A percentile compares a stretch with the other conserved stretches of the same genome.
phyloP scores from a whole-genome alignment of 2,797 vertebrate species.

The Brachyrhaphis roseni region DNA sequence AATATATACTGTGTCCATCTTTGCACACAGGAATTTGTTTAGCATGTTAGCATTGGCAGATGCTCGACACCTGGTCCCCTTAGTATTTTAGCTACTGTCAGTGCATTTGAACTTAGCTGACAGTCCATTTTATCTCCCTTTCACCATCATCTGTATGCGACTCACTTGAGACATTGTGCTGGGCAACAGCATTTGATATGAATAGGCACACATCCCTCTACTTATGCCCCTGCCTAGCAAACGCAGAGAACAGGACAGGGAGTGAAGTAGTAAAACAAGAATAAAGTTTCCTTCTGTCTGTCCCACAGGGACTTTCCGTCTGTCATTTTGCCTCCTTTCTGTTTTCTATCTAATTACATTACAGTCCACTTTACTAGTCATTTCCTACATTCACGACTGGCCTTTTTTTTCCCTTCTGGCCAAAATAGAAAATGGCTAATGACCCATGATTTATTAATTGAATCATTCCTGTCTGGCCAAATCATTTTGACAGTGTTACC shows the following conservation, averaged over 20 bases:
- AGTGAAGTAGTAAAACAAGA: conserved; percentile 24
- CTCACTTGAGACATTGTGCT: conserved; percentile 44
- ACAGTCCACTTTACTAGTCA: conserved; percentile 65
- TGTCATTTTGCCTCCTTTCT: conserved; percentile 26
- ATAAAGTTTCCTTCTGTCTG: conserved; percentile 24
- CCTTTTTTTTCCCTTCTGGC: conserved; percentile 41
- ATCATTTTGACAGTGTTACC: conserved; percentile 77
- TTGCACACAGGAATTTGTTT: neutral
- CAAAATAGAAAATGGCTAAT: conserved; percentile 70
- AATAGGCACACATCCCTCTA: conserved; percentile 40
- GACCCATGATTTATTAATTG: conserved; percentile 77
- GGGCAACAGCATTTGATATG: conserved; percentile 47
- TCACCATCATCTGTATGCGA: conserved; percentile 48
- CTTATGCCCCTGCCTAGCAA: conserved; percentile 28
- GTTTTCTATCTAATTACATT: conserved; percentile 75
- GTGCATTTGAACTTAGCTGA: conserved; percentile 49
- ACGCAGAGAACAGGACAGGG: conserved; percentile 23
- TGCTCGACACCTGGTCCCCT: conserved; percentile 17
- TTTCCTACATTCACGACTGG: conserved; percentile 68
- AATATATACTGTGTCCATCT: neutral
- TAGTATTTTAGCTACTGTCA: conserved; percentile 35
- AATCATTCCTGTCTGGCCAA: conserved; percentile 75
- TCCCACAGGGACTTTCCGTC: conserved; percentile 5
- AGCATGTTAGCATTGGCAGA: conserved; percentile 16
- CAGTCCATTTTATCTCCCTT: conserved; percentile 53